phyloP scores from a whole-genome alignment of 1,140 invertebrate species.

The Drosophila lini region DNA sequence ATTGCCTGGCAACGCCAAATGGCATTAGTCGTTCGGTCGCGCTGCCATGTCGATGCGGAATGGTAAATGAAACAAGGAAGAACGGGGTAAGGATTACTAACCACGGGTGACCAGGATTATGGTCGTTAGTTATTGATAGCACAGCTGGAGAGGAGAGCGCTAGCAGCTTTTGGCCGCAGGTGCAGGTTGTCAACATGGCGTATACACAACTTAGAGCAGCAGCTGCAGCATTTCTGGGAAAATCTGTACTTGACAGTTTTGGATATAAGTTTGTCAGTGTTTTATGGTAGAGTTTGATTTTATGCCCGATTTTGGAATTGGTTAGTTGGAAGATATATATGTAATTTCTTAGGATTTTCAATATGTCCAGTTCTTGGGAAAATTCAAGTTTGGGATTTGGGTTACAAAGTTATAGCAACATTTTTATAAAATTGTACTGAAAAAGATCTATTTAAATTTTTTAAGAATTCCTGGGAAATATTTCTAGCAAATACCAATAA shows the following conservation, averaged over 20 bases:
- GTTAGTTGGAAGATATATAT: not conserved
- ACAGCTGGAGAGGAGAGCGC: constrained; percentile 11
- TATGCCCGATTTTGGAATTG: not conserved
- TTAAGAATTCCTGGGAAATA: too few species aligned
- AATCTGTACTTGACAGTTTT: not conserved
- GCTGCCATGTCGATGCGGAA: constrained; percentile 4
- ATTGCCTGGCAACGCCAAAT: constrained; percentile 20
- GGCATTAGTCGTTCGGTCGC: constrained; percentile 14
- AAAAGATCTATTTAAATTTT: too few species aligned
- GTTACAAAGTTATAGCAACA: too few species aligned
- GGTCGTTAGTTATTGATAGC: constrained; percentile 52
- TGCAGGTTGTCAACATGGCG: constrained; percentile 41
- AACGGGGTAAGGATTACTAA: not conserved
- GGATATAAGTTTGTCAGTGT: not conserved
- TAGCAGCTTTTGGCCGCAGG: constrained; percentile 23
- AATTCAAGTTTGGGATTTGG: too few species aligned
- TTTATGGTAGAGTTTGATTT: not conserved
- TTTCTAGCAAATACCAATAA: too few species aligned
- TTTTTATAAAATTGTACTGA: too few species aligned
- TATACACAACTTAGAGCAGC: constrained; percentile 21
- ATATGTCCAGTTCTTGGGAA: too few species aligned
- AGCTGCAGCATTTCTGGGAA: not conserved
- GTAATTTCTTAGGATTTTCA: too few species aligned
- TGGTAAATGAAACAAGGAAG: not conserved
- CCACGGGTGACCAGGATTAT: constrained; percentile 44